These are phyloP conservation scores for Selene dorsalis DNA, from an alignment of 2,797 vertebrate genomes.

Conservation along the genomic window DNA sequence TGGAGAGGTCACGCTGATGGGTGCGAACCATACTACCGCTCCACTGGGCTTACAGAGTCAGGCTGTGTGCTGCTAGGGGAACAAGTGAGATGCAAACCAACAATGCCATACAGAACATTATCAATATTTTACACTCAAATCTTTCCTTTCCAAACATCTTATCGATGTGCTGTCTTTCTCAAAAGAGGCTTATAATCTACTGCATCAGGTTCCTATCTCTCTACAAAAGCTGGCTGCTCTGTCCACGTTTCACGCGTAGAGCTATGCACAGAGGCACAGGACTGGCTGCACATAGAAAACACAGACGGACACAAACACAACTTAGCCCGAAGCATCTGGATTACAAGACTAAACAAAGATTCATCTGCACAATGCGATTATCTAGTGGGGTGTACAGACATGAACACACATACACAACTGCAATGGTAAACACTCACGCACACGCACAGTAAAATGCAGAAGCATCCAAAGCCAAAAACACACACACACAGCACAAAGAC, in stretches of 20 bases:
- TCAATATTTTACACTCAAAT: background rate
- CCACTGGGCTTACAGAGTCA: slow-evolving; percentile 11
- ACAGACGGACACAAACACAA: background rate
- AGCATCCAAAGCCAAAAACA: background rate
- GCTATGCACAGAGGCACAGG: background rate
- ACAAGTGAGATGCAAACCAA: background rate
- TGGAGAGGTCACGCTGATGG: slow-evolving; percentile 47
- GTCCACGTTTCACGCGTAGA: slow-evolving; percentile 2
- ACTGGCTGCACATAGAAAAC: slow-evolving; percentile 17
- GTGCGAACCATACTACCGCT: slow-evolving; percentile 24
- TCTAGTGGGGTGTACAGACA: slow-evolving; percentile 15
- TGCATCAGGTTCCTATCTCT: background rate
- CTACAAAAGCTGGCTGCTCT: background rate
- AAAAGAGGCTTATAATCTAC: background rate
- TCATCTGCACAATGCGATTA: slow-evolving; percentile 43
- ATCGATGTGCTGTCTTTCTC: background rate
- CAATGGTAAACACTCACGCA: slow-evolving; percentile 4
- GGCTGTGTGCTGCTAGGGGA: slow-evolving; percentile 12
- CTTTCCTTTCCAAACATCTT: background rate
- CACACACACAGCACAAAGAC: background rate
- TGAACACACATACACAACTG: slow-evolving; percentile 27
- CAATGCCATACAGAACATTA: background rate
- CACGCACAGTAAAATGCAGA: background rate
- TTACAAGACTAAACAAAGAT: slow-evolving; percentile 32
- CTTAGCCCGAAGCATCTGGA: slow-evolving; percentile 14